A percentile compares a stretch with the other conserved stretches of the same genome.
Conservation (phyloP, 1,140 invertebrate genomes). For the Centruroides sculpturatus region DNA sequence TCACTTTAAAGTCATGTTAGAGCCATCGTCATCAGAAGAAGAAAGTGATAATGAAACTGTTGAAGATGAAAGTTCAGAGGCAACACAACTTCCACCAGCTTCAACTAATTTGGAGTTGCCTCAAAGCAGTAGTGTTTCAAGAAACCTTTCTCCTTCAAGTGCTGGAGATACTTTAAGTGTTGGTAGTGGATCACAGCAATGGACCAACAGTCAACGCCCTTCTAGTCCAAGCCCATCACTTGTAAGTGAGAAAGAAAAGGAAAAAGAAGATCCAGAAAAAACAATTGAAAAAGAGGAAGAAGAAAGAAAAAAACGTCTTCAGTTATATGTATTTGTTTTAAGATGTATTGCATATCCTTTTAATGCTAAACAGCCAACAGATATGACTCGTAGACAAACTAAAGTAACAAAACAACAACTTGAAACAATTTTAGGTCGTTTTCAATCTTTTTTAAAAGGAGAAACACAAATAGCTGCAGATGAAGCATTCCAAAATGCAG, state of each 20-base stretch:
- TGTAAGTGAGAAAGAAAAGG: constrained; percentile 34
- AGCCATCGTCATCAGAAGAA: constrained; percentile 39
- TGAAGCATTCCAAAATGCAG: constrained; percentile 97
- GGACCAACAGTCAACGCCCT: constrained; percentile 47
- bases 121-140: constrained; percentile 11
- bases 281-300: constrained; percentile 30
- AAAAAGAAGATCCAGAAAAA: constrained; percentile 11
- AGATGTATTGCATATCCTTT: constrained; percentile 97
- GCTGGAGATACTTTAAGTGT: constrained; percentile 32
- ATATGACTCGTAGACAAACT: constrained; percentile 80
- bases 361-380: constrained; percentile 96
- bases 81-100: constrained; percentile 11
- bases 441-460: constrained; percentile 61
- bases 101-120: constrained; percentile 13
- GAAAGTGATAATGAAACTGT: constrained; percentile 29
- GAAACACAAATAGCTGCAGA: constrained; percentile 97
- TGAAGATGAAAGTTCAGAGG: constrained; percentile 19
- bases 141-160: constrained; percentile 23
- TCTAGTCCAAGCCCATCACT: constrained; percentile 68
- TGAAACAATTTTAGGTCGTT: constrained; percentile 85
- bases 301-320: constrained; percentile 78
- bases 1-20: constrained; percentile 28
- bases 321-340: constrained; percentile 96
- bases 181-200: constrained; percentile 25
- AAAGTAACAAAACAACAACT: constrained; percentile 94